phyloP scores from a whole-genome alignment of 2,888 invertebrate genomes.

The Zootermopsis nevadensis region DNA sequence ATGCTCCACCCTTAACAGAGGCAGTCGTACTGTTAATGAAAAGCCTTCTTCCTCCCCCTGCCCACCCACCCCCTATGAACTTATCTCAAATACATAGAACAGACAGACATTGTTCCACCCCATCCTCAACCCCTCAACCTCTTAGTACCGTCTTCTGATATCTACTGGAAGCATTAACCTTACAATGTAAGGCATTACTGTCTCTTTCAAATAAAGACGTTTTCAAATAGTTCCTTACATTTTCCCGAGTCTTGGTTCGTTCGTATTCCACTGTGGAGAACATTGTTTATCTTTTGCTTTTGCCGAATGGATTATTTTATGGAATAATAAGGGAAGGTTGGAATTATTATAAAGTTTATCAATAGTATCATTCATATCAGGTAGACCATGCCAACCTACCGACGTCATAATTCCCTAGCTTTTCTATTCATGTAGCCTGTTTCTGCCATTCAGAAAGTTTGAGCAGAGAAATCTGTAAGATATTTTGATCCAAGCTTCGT shows the following conservation, averaged over 20 bases:
- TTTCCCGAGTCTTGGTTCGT: not conserved
- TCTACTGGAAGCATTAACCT: slow-evolving; percentile 52
- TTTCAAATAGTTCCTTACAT: slow-evolving; percentile 34
- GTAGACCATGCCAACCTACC: slow-evolving; percentile 6
- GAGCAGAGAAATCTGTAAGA: not conserved
- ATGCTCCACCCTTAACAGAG: slow-evolving; percentile 30
- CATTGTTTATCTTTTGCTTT: slow-evolving; percentile 27
- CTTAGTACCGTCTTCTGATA: slow-evolving; percentile 42
- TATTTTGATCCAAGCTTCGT: not conserved
- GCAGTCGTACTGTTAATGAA: slow-evolving; percentile 44
- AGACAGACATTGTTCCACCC: slow-evolving; percentile 50
- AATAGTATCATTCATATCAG: slow-evolving; percentile 27
- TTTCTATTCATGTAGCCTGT: slow-evolving; percentile 17
- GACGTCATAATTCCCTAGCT: not conserved
- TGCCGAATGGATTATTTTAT: slow-evolving; percentile 22
- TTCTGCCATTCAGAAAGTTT: not conserved
- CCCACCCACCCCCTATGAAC: slow-evolving; percentile 32
- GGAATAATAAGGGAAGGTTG: slow-evolving; percentile 25
- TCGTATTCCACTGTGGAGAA: slow-evolving; percentile 3
- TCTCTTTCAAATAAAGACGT: slow-evolving; percentile 50
- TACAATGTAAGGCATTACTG: slow-evolving; percentile 52
- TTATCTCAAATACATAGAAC: slow-evolving; percentile 48
- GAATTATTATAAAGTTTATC: slow-evolving; percentile 33
- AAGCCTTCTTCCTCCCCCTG: slow-evolving; percentile 34
- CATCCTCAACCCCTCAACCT: slow-evolving; percentile 1